phyloP scores from a whole-genome alignment of 1,140 invertebrate species.

The Drosophila nigromelanica region DNA sequence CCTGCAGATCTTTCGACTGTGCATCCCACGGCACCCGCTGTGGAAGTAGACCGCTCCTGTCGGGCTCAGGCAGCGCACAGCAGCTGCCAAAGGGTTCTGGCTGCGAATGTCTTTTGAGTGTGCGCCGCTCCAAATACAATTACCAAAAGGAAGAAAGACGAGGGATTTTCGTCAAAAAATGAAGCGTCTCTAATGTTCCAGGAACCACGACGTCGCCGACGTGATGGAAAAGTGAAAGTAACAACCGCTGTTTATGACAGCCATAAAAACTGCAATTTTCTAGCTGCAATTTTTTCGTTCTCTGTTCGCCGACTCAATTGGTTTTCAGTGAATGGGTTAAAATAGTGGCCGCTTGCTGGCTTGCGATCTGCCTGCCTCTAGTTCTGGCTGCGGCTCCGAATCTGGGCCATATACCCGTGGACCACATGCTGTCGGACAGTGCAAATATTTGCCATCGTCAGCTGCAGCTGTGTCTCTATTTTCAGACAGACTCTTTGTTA shows the following conservation, averaged over 20 bases:
- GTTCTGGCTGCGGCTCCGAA: background rate
- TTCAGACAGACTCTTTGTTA: constrained; percentile 40
- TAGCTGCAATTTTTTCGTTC: constrained; percentile 41
- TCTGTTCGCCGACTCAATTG: constrained; percentile 4
- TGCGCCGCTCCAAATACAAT: constrained; percentile 72
- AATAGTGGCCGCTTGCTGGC: constrained; percentile 7
- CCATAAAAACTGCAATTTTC: constrained; percentile 78
- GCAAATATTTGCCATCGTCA: constrained; percentile 72
- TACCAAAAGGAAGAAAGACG: constrained; percentile 39
- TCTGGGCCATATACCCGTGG: constrained; percentile 12
- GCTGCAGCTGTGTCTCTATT: constrained; percentile 27
- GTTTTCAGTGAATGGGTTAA: constrained; percentile 59
- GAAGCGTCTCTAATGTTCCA: constrained; percentile 69
- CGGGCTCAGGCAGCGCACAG: constrained; percentile 39
- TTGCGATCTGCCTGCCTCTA: constrained; percentile 11
- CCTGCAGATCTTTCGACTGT: background rate
- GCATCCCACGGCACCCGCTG: constrained; percentile 47
- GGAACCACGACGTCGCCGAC: constrained; percentile 38
- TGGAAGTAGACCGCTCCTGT: constrained; percentile 61
- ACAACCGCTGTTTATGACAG: constrained; percentile 62
- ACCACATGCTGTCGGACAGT: constrained; percentile 67
- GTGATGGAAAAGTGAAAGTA: constrained; percentile 69
- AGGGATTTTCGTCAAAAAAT: constrained; percentile 59
- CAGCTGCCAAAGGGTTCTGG: constrained; percentile 56
- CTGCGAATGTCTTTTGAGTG: constrained; percentile 36